Evolutionary conservation across 2,113 vertebrate genomes (phyloP).

Genomic region (Stercorarius parasiticus): DNA sequence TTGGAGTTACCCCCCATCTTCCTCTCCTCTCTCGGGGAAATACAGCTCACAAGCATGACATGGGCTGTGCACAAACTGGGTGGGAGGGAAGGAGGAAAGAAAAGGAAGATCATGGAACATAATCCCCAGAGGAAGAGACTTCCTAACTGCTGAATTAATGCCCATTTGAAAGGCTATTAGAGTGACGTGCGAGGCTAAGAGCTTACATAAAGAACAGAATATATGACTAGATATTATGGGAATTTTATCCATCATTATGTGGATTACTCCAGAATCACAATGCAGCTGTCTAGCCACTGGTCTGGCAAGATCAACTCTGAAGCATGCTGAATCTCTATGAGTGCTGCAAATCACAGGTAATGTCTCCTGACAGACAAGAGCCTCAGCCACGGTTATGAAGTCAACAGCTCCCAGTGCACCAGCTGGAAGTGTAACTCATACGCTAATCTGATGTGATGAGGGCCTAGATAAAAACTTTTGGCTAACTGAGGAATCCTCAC

Average conservation of each 20-base stretch:
- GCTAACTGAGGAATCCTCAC: neutral
- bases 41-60: neutral
- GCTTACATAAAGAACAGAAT: neutral
- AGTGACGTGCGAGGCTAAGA: neutral
- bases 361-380: neutral
- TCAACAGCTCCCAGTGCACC: neutral
- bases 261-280: neutral
- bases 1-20: rapidly evolving
- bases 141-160: neutral
- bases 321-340: neutral
- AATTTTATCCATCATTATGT: neutral
- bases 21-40: rapidly evolving
- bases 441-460: neutral
- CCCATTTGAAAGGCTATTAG: neutral
- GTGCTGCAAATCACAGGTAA: neutral
- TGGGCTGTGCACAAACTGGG: neutral
- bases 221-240: neutral
- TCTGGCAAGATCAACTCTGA: neutral
- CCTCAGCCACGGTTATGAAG: rapidly evolving
- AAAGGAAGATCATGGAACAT: neutral
- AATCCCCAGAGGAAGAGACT: neutral
- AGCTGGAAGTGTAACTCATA: neutral
- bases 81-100: neutral
- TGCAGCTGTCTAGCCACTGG: neutral
- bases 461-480: neutral